Percentiles rank a stretch among this genome's conserved stretches.
phyloP scores from a whole-genome alignment of 2,113 vertebrate genomes.

The Dicentrarchus labrax region DNA sequence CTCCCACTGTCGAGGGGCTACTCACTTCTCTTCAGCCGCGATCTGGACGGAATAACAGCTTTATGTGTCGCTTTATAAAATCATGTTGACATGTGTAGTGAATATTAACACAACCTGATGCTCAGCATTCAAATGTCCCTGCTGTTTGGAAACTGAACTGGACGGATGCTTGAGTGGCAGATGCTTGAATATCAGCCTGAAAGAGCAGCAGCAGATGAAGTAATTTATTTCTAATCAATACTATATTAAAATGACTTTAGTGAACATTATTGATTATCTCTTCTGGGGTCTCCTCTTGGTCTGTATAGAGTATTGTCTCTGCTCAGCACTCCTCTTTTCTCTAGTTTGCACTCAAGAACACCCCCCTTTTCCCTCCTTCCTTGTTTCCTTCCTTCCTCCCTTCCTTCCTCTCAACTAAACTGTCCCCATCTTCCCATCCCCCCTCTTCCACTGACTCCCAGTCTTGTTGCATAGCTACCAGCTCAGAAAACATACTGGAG shows the following conservation, averaged over 20 bases:
- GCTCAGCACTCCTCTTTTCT: slow-evolving; percentile 53
- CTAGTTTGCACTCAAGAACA: slow-evolving; percentile 64
- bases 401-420: slow-evolving; percentile 72
- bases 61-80: slow-evolving; percentile 11
- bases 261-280: slow-evolving; percentile 34
- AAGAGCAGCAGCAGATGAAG: slow-evolving; percentile 15
- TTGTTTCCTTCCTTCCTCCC: slow-evolving; percentile 20
- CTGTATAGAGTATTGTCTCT: slow-evolving; percentile 37
- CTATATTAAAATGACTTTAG: slow-evolving; percentile 26
- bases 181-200: slow-evolving; percentile 19
- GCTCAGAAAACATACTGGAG: slow-evolving; percentile 81
- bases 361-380: slow-evolving; percentile 1
- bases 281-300: slow-evolving; percentile 41
- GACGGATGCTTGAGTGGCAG: background rate
- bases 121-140: slow-evolving; percentile 14
- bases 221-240: slow-evolving; percentile 22
- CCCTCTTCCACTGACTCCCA: slow-evolving; percentile 80
- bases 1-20: slow-evolving; percentile 74
- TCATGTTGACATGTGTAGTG: background rate
- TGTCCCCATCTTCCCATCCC: slow-evolving; percentile 80
- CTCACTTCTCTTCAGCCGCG: slow-evolving; percentile 27
- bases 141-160: slow-evolving; percentile 27
- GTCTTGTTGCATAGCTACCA: slow-evolving; percentile 87
- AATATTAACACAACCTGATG: slow-evolving; percentile 24
- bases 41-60: slow-evolving; percentile 13